A percentile compares a stretch with the other conserved stretches of the same genome.
Evolutionary conservation across 2,113 vertebrate genomes (phyloP).

Genomic region (Pyrgilauda ruficollis): DNA sequence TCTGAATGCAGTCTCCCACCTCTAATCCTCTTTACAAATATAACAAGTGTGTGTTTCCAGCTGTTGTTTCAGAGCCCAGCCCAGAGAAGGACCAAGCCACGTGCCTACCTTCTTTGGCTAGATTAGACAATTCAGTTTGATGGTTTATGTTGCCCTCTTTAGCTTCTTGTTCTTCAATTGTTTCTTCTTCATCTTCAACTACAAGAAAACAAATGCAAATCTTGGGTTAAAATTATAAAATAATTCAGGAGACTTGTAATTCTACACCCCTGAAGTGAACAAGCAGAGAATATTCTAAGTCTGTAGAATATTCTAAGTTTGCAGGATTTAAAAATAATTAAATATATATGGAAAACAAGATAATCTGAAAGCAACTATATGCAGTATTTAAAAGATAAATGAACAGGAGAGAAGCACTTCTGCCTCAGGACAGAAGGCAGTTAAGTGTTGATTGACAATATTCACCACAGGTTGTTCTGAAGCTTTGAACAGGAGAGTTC

Average conservation of each 20-base stretch:
- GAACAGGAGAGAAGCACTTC: not conserved
- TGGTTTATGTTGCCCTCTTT: conserved; percentile 83
- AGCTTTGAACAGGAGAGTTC: not conserved
- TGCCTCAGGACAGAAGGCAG: not conserved
- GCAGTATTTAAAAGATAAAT: not conserved
- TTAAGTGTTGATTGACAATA: not conserved
- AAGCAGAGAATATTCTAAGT: not conserved
- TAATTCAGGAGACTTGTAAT: not conserved
- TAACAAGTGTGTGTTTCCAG: not conserved
- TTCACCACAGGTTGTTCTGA: not conserved
- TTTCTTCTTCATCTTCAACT: conserved; percentile 87
- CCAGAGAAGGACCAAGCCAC: not conserved
- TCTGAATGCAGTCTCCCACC: not conserved
- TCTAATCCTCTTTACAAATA: not conserved
- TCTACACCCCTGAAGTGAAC: not conserved
- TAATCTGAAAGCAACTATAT: not conserved
- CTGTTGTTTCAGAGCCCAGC: not conserved
- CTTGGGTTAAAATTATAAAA: not conserved
- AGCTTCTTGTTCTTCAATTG: conserved; percentile 88
- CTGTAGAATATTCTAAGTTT: not conserved
- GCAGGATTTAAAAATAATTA: not conserved
- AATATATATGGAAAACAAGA: not conserved
- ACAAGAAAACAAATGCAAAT: conserved; percentile 9
- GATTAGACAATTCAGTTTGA: conserved; percentile 81
- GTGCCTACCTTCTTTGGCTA: conserved; percentile 69